Evolutionary conservation across 2,113 vertebrate species (phyloP), one percentile per base, ranked within the genome.

Genomic region (Sinocyclocheilus anshuiensis): DNA sequence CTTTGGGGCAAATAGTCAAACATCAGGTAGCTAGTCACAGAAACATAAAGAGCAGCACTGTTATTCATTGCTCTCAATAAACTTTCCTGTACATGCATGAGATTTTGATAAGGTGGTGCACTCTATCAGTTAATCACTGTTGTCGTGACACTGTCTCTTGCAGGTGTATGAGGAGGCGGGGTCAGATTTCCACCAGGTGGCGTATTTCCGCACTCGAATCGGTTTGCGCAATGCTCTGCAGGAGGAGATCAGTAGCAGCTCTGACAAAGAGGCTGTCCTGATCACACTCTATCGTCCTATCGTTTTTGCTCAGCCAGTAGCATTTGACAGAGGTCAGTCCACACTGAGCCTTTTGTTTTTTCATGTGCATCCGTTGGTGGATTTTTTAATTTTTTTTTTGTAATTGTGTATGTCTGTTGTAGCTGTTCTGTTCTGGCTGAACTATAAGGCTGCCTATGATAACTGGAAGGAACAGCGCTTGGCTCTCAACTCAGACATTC

Each of bases 371-470:
- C 1, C 26, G 12, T 42, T 9, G 8, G 29, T 18, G 8, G 3
- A 6, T 69, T 42, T 50, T 48, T n/a, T 29, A 2, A 3, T 57
- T 55, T 50, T 2, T 50, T 13, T 16, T 5, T 5, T 61, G 1
- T 79, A 79, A 78, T 45, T 74, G 67, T 13, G 24, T 87, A n/a
- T 50, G 80, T 83, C 48, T 85, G n/a, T n/a, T 18, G 88, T 92
- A 99, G 98, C 98, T 90, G 98, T 99, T 55, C 95, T 99, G 0
- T 99, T 99, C 91, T 99, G 98, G 98, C 95, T 99, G 89, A 99
- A 99, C 92, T 99, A 99, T 93, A 99, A 99, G 86, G 98, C 98
- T 13, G 98, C 98, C 0, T 99, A 99, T 74, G 98, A 99, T 92
- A 99, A 98, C 91, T 99, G 98, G 98, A 99, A 99, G 50, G 98